Conservation (phyloP, 2,113 vertebrate species). For the Geococcyx californianus region DNA sequence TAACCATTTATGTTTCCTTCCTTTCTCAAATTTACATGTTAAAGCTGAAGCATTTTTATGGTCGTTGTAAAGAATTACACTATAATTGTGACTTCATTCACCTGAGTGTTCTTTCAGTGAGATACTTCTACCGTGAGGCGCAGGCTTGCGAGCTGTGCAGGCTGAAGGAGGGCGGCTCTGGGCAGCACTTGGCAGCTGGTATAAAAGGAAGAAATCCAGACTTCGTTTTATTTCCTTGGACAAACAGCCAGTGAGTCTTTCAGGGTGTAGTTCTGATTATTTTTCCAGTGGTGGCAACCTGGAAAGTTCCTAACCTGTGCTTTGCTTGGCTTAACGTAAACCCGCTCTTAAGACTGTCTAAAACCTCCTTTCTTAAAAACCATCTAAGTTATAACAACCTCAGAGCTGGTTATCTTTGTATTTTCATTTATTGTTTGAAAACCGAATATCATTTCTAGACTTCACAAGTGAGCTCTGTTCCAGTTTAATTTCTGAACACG, state of each 20-base stretch:
- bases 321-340: not conserved
- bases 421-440: not conserved
- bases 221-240: not conserved
- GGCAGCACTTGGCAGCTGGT: not conserved
- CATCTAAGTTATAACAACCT: not conserved
- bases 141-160: not conserved
- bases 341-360: not conserved
- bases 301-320: not conserved
- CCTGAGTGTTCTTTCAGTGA: not conserved
- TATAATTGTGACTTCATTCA: not conserved
- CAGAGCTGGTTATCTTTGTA: not conserved
- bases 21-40: not conserved
- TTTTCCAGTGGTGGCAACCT: not conserved
- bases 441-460: not conserved
- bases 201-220: not conserved
- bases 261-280: not conserved
- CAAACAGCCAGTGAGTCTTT: not conserved
- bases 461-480: not conserved
- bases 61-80: conserved; percentile 25
- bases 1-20: conserved; percentile 9
- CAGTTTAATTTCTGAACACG: not conserved
- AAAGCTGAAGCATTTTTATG: conserved; percentile 10
- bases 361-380: not conserved
- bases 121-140: not conserved
- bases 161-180: not conserved